These are phyloP conservation scores for Hydra vulgaris DNA, from an alignment of 30 jellyfish, hydroid and myxozoan species.

Conservation along the genomic window DNA sequence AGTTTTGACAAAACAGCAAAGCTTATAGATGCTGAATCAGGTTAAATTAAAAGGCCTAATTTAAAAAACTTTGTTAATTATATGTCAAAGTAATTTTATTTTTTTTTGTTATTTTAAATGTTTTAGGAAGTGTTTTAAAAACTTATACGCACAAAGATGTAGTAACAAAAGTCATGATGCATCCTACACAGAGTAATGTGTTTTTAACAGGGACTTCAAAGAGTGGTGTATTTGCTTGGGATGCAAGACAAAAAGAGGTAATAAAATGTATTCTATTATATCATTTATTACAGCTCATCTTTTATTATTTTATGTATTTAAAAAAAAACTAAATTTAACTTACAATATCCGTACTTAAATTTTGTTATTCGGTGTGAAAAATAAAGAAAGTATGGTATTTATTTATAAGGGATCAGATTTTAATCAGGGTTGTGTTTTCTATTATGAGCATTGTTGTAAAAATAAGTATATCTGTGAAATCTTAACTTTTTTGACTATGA, in stretches of 20 bases:
- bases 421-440: too few relatives aligned
- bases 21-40: constrained; percentile 58
- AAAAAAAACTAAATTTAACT: too few relatives aligned
- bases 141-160: constrained; percentile 34
- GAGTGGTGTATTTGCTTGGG: constrained; percentile 59
- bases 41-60: constrained; percentile 1
- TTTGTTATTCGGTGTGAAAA: too few relatives aligned
- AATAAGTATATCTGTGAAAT: too few relatives aligned
- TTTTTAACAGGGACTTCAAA: constrained; percentile 54
- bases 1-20: constrained; percentile 64
- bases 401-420: too few relatives aligned
- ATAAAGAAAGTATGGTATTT: too few relatives aligned
- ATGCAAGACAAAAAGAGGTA: constrained; percentile 61
- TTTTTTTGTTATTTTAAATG: neutral
- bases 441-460: too few relatives aligned
- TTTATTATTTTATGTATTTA: too few relatives aligned
- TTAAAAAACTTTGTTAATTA: neutral
- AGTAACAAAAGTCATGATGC: constrained; percentile 44
- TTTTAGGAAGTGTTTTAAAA: neutral
- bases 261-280: neutral
- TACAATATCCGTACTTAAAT: too few relatives aligned
- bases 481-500: too few relatives aligned
- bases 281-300: too few relatives aligned
- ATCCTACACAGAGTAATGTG: constrained; percentile 29
- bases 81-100: neutral